Conservation (phyloP, 2,888 invertebrate genomes). For the Metacarcinus magister region DNA sequence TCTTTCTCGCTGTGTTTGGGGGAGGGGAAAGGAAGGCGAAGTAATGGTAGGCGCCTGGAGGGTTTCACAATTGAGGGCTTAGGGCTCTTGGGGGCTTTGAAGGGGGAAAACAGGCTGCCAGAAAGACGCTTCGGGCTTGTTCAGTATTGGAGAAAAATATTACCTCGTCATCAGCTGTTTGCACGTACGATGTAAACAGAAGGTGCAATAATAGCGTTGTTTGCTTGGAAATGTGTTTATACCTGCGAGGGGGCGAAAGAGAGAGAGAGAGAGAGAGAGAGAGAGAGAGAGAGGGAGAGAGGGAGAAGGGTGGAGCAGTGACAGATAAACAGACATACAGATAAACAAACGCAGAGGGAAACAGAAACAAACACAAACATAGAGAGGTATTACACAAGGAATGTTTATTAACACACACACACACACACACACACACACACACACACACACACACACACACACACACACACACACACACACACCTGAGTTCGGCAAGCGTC, state of each 20-base stretch:
- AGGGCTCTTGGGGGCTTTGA: not conserved
- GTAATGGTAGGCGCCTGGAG: not conserved
- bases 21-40: not conserved
- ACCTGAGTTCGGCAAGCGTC: not conserved
- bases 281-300: not conserved
- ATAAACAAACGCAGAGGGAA: not conserved
- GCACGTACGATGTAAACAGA: not conserved
- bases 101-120: not conserved
- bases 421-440: conserved; percentile 4
- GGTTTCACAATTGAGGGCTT: conserved; percentile 9
- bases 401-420: not conserved
- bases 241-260: not conserved
- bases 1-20: not conserved
- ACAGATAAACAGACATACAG: not conserved
- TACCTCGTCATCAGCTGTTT: not conserved
- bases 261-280: not conserved
- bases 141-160: not conserved
- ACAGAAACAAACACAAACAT: conserved; percentile 7
- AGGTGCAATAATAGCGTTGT: conserved; percentile 1
- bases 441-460: not conserved
- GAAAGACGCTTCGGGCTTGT: not conserved
- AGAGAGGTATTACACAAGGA: not conserved
- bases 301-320: not conserved
- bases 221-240: conserved; percentile 29
- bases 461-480: conserved; percentile 3